Evolutionary conservation across 2,888 invertebrate genomes (phyloP).

Genomic region (Rosalia funebris): DNA sequence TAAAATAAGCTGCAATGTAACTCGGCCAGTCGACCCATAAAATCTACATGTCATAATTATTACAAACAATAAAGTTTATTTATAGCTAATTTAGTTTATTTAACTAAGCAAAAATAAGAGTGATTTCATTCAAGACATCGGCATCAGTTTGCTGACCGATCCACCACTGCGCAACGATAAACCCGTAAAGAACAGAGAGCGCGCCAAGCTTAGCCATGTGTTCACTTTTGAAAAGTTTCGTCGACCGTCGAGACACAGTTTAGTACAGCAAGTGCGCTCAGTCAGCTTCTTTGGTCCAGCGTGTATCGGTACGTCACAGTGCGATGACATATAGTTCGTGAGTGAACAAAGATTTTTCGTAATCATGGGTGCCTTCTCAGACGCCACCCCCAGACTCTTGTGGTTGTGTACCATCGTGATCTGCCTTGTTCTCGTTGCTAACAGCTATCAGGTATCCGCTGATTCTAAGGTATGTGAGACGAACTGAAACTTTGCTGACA

Average conservation of each 20-base stretch:
- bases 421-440: slow-evolving; percentile 30
- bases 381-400: slow-evolving; percentile 31
- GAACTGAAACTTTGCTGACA: slow-evolving; percentile 26
- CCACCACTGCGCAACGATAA: slow-evolving; percentile 30
- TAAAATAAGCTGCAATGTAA: slow-evolving; percentile 11
- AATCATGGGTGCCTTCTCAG: slow-evolving; percentile 33
- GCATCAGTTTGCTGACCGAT: slow-evolving; percentile 30
- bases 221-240: slow-evolving; percentile 42
- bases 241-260: slow-evolving; percentile 33
- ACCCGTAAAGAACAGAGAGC: slow-evolving; percentile 33
- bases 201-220: slow-evolving; percentile 40
- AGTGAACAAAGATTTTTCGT: slow-evolving; percentile 25
- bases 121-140: slow-evolving; percentile 27
- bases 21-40: slow-evolving; percentile 7
- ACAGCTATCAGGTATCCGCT: slow-evolving; percentile 35
- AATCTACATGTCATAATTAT: slow-evolving; percentile 16
- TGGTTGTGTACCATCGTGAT: slow-evolving; percentile 32
- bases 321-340: slow-evolving; percentile 41
- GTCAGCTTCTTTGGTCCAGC: slow-evolving; percentile 40
- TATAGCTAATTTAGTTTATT: slow-evolving; percentile 29
- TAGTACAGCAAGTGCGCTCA: slow-evolving; percentile 31
- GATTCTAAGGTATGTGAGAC: slow-evolving; percentile 38
- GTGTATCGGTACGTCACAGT: slow-evolving; percentile 30
- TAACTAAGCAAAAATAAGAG: slow-evolving; percentile 29
- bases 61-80: slow-evolving; percentile 29